Percentiles rank a stretch among this genome's conserved stretches.
Evolutionary conservation across 2,113 vertebrate genomes (phyloP).

Genomic region (Prunella fulvescens): DNA sequence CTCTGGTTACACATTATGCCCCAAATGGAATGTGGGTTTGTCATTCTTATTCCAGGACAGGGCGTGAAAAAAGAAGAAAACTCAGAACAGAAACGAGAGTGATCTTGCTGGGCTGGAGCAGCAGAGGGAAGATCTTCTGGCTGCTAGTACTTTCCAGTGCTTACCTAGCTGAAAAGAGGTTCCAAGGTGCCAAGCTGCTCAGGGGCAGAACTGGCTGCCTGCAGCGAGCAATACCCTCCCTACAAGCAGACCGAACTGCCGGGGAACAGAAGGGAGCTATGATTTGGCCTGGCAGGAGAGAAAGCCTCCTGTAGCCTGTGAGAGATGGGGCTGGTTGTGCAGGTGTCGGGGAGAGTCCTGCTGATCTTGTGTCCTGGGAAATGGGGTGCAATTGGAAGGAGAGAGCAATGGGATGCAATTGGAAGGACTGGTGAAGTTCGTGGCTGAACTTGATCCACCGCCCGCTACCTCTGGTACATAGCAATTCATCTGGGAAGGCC

Average conservation of each 20-base stretch:
- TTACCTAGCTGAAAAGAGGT: not conserved
- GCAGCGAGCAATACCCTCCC: not conserved
- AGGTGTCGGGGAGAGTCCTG: not conserved
- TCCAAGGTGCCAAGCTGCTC: not conserved
- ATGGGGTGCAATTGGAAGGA: not conserved
- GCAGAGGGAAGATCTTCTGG: not conserved
- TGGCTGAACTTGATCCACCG: not conserved
- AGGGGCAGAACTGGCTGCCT: not conserved
- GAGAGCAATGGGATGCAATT: not conserved
- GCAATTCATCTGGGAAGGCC: not conserved
- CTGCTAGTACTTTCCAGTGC: not conserved
- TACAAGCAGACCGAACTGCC: not conserved
- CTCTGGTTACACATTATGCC: not conserved
- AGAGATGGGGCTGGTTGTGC: not conserved
- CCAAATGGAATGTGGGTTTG: not conserved
- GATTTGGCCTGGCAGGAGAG: not conserved
- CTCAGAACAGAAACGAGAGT: not conserved
- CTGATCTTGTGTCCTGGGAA: not conserved
- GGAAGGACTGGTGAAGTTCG: not conserved
- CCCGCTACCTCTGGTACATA: not conserved
- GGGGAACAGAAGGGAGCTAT: not conserved
- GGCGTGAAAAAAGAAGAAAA: not conserved
- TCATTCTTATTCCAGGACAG: not conserved
- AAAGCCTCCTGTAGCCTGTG: not conserved
- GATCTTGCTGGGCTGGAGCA: not conserved